Conservation (phyloP, 2,888 invertebrate genomes). For the Sarcophaga caerulescens region DNA sequence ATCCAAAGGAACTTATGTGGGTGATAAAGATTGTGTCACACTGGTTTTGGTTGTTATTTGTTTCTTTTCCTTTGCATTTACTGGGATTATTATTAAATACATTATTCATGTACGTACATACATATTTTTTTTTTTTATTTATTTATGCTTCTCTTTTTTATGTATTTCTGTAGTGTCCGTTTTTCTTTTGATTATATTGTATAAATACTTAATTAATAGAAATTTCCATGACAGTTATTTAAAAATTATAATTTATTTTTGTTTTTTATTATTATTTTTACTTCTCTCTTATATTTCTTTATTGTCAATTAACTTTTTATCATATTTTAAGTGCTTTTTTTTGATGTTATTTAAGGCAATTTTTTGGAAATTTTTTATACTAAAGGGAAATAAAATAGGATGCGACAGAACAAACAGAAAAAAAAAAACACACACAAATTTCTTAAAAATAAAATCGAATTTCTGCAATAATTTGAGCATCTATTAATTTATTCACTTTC, state of each 20-base stretch:
- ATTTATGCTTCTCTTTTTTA: neutral
- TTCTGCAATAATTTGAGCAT: no score
- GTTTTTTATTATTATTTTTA: neutral
- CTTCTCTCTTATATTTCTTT: neutral
- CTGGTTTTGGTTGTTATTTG: neutral
- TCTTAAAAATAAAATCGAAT: no score
- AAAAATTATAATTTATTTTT: conserved; percentile 7
- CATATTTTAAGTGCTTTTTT: conserved; percentile 3
- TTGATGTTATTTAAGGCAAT: neutral
- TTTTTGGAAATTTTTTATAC: no score
- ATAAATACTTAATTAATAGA: conserved; percentile 1
- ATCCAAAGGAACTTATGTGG: neutral
- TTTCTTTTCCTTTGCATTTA: neutral
- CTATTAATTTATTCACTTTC: no score
- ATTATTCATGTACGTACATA: conserved; percentile 14
- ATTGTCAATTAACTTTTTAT: neutral
- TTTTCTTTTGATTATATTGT: no score
- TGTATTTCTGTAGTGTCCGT: neutral
- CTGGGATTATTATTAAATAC: conserved; percentile 20
- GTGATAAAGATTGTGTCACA: neutral
- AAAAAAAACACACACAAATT: no score
- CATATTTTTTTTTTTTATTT: neutral
- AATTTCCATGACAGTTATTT: neutral
- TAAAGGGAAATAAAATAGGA: no score
- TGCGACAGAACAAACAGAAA: no score